These are phyloP conservation scores for Chironomus riparius DNA, from an alignment of 2,888 invertebrate species.

Conservation along the genomic window DNA sequence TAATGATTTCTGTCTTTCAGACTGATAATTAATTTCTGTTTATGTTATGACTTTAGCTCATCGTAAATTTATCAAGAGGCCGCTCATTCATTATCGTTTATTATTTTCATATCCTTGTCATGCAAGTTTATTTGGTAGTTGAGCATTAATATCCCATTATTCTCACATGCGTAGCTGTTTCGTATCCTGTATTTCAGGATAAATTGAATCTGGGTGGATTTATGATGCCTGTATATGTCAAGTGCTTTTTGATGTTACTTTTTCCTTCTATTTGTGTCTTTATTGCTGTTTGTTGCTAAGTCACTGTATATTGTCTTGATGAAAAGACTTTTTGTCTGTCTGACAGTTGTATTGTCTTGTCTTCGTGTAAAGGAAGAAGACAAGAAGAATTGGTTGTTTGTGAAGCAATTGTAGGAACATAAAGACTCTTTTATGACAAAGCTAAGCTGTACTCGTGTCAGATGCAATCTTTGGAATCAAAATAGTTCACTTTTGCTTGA, in stretches of 20 bases:
- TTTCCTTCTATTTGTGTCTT: background rate
- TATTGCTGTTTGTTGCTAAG: background rate
- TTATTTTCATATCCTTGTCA: background rate
- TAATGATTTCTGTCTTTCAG: background rate
- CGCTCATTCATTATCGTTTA: background rate
- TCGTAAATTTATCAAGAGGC: background rate
- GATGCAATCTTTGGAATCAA: too few species aligned
- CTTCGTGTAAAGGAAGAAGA: too few species aligned
- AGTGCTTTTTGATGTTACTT: background rate
- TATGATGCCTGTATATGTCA: background rate
- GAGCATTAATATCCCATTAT: background rate
- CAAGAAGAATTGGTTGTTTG: too few species aligned
- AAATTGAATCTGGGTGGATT: background rate
- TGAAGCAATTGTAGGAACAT: too few species aligned
- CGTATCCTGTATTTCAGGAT: too few species aligned
- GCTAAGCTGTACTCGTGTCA: too few species aligned
- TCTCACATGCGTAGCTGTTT: background rate
- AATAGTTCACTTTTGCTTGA: too few species aligned
- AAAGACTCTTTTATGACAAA: background rate
- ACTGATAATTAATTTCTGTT: background rate
- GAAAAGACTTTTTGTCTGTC: background rate
- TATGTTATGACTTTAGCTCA: background rate
- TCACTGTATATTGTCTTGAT: background rate
- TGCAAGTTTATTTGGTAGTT: background rate
- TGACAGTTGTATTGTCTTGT: too few species aligned